These are phyloP conservation scores for Heterocephalus glaber DNA, from an alignment of 2,113 vertebrate genomes.

Conservation along the genomic window DNA sequence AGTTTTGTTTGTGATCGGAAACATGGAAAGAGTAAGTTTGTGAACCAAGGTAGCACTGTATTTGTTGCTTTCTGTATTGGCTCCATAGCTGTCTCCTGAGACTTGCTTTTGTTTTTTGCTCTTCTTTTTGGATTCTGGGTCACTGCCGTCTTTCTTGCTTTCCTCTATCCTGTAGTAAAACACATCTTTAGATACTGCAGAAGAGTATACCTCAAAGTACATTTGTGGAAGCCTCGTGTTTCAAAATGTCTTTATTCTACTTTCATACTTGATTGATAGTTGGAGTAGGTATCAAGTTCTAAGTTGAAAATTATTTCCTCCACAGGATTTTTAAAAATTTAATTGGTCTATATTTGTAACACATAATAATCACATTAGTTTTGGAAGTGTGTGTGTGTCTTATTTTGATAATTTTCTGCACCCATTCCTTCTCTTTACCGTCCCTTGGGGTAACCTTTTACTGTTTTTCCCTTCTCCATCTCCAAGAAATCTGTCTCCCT, in stretches of 20 bases:
- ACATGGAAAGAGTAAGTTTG: not conserved
- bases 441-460: not conserved
- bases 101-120: not conserved
- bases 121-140: not conserved
- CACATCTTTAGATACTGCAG: not conserved
- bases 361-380: not conserved
- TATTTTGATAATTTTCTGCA: not conserved
- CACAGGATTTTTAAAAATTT: not conserved
- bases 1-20: not conserved
- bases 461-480: not conserved
- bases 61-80: not conserved
- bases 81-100: not conserved
- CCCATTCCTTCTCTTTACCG: not conserved
- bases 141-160: not conserved
- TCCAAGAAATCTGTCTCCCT: not conserved
- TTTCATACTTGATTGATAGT: not conserved
- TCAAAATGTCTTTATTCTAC: not conserved
- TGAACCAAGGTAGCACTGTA: not conserved
- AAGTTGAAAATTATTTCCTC: not conserved
- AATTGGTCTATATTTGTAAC: not conserved
- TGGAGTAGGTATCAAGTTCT: not conserved
- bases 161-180: not conserved
- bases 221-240: slow-evolving; percentile 10
- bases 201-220: not conserved
- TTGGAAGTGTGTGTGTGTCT: not conserved